These are phyloP conservation scores for Andrena dorsata DNA, from an alignment of 2,888 invertebrate species.

Conservation along the genomic window DNA sequence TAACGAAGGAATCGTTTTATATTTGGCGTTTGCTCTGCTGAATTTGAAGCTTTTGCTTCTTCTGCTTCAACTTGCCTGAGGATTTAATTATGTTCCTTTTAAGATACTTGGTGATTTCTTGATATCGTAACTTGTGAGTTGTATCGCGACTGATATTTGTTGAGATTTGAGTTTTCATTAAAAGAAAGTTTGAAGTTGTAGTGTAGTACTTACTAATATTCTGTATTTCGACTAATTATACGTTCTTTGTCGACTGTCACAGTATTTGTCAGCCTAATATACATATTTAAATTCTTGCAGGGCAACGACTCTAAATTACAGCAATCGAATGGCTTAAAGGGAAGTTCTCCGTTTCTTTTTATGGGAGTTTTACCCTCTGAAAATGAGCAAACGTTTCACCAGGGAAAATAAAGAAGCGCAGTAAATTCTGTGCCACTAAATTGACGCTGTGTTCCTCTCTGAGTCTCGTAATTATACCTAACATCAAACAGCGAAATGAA, in stretches of 20 bases:
- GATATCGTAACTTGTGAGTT: background rate
- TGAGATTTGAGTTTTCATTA: too few species aligned
- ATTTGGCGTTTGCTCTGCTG: background rate
- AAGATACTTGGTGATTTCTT: too few species aligned
- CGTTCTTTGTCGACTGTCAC: too few species aligned
- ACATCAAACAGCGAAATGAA: slow-evolving; percentile 23
- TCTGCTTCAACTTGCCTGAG: background rate
- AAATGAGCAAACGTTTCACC: background rate
- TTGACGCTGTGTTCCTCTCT: background rate
- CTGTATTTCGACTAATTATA: too few species aligned
- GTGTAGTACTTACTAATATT: too few species aligned
- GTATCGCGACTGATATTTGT: background rate
- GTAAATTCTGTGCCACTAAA: background rate
- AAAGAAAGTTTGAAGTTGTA: too few species aligned
- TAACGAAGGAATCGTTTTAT: background rate
- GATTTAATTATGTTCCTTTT: background rate
- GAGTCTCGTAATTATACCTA: background rate
- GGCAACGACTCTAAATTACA: background rate
- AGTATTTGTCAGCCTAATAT: too few species aligned
- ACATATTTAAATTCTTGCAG: too few species aligned
- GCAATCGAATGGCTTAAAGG: background rate
- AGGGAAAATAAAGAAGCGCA: background rate
- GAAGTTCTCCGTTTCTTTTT: background rate
- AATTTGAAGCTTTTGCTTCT: background rate
- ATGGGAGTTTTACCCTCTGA: background rate